These are phyloP conservation scores for Ptychodera flava DNA, from an alignment of 35 echinoderm and acorn worm species.

Conservation along the genomic window DNA sequence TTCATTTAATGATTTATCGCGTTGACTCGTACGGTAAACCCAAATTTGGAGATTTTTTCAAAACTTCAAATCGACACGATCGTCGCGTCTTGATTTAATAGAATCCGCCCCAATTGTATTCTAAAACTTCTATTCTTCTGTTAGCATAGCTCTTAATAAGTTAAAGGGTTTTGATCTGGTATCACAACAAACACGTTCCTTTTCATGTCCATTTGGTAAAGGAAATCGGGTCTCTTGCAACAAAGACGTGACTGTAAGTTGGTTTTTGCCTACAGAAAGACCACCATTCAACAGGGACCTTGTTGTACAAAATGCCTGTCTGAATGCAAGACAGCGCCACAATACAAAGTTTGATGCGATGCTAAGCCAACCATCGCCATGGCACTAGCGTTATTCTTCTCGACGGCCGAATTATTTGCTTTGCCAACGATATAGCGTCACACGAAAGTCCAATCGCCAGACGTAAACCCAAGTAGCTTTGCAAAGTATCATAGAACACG, in stretches of 20 bases:
- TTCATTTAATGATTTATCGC: no score
- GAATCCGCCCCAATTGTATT: not conserved
- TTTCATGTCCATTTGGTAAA: not conserved
- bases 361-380: not conserved
- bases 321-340: not conserved
- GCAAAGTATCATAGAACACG: no score
- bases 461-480: no score
- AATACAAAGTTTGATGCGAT: not conserved
- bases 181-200: not conserved
- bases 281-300: not conserved
- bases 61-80: no score
- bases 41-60: no score
- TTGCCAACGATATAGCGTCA: no score
- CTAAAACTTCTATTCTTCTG: not conserved
- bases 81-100: not conserved
- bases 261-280: not conserved
- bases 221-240: not conserved
- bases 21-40: no score
- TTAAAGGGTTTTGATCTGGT: conserved; percentile 1
- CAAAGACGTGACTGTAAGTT: not conserved
- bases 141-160: not conserved
- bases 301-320: not conserved
- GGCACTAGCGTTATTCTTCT: no score
- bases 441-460: no score
- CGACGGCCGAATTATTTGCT: no score